phyloP scores from a whole-genome alignment of 2,797 vertebrate species.

The Thunnus albacares region DNA sequence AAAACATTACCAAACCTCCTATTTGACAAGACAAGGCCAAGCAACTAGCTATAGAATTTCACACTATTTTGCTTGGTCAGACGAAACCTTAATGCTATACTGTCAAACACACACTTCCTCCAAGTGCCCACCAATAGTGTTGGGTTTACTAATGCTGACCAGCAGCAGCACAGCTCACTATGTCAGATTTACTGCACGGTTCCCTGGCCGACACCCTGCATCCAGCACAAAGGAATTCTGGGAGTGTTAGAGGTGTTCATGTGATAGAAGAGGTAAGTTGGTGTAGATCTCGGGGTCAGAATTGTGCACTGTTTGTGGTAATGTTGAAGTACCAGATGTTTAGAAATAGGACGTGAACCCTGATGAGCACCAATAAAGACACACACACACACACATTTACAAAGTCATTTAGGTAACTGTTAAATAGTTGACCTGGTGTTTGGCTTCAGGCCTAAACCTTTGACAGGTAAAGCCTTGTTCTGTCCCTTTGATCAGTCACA shows the following conservation, averaged over 20 bases:
- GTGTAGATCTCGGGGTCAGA: neutral
- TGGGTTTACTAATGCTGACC: conserved; percentile 51
- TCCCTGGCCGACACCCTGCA: conserved; percentile 52
- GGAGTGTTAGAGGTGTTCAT: conserved; percentile 25
- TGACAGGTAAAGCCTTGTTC: conserved; percentile 57
- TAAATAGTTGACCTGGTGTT: conserved; percentile 23
- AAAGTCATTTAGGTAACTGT: conserved; percentile 47
- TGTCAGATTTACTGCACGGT: conserved; percentile 61
- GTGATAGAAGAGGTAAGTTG: conserved; percentile 4
- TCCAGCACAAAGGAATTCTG: conserved; percentile 46
- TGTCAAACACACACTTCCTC: conserved; percentile 64
- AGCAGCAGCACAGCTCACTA: conserved; percentile 36
- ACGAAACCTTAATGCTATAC: conserved; percentile 67
- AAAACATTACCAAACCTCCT: conserved; percentile 56
- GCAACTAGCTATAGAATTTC: conserved; percentile 66
- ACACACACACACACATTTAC: conserved; percentile 14
- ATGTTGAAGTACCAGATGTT: conserved; percentile 1
- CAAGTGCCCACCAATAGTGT: conserved; percentile 47
- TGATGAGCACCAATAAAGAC: conserved; percentile 20
- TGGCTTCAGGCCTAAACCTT: conserved; percentile 55
- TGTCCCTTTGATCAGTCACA: conserved; percentile 54
- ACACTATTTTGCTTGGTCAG: conserved; percentile 60
- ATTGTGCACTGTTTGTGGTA: neutral
- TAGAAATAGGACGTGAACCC: conserved; percentile 12
- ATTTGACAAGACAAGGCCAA: conserved; percentile 81